These are phyloP conservation scores for Trichopoda pennipes DNA, from an alignment of 2,888 invertebrate genomes.

Conservation along the genomic window DNA sequence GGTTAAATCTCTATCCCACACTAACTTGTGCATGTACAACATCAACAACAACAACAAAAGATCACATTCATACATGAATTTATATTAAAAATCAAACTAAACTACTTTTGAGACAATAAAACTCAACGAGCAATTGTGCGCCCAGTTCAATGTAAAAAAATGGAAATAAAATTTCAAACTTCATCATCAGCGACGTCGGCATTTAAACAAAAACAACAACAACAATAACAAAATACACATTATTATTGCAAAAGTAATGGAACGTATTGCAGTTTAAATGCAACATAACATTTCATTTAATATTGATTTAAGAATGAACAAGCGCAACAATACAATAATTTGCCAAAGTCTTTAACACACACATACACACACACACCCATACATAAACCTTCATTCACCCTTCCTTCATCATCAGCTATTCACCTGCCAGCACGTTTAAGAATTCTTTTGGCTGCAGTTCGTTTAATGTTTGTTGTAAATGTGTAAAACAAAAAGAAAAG, in stretches of 20 bases:
- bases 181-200: conserved; percentile 34
- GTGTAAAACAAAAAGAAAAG: conserved; percentile 69
- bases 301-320: conserved; percentile 52
- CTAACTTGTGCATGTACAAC: neutral
- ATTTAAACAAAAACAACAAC: conserved; percentile 32
- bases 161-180: conserved; percentile 48
- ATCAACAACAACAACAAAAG: neutral
- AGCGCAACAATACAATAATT: conserved; percentile 13
- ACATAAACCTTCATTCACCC: neutral
- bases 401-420: neutral
- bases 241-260: conserved; percentile 53
- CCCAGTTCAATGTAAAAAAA: conserved; percentile 33
- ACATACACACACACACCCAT: neutral
- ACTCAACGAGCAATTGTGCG: conserved; percentile 47
- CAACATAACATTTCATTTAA: conserved; percentile 58
- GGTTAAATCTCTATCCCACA: neutral
- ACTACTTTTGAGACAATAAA: conserved; percentile 25
- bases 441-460: conserved; percentile 29
- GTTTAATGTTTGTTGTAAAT: conserved; percentile 77
- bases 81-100: conserved; percentile 4
- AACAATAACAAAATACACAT: too few species aligned
- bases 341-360: conserved; percentile 7
- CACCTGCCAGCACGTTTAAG: neutral
- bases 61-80: neutral
- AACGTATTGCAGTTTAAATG: conserved; percentile 68